These are phyloP conservation scores for Smittia sp. DNA, from an alignment of 2,888 invertebrate genomes.

Conservation along the genomic window DNA sequence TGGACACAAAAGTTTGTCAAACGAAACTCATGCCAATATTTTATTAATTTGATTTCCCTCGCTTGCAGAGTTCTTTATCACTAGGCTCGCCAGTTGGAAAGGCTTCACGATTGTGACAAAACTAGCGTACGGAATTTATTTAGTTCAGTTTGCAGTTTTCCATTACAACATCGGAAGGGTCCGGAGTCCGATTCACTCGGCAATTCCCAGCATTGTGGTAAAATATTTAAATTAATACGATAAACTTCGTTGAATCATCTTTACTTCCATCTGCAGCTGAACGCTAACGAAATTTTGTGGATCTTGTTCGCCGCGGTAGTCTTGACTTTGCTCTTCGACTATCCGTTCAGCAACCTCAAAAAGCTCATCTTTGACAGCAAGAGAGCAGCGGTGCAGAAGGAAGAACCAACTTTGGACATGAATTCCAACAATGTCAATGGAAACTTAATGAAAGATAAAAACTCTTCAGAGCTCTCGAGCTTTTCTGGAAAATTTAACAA, in stretches of 20 bases:
- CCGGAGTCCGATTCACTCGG: constrained; percentile 59
- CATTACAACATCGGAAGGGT: constrained; percentile 66
- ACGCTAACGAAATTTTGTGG: neutral
- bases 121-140: constrained; percentile 66
- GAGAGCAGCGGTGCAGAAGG: too few relatives aligned
- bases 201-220: constrained; percentile 60
- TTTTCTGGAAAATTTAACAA: too few relatives aligned
- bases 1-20: constrained; percentile 57
- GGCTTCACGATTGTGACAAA: constrained; percentile 65
- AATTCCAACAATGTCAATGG: too few relatives aligned
- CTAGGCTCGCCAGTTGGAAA: constrained; percentile 59
- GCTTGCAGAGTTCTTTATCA: constrained; percentile 57
- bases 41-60: constrained; percentile 22
- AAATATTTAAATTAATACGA: too few relatives aligned
- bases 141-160: constrained; percentile 69
- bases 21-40: constrained; percentile 1
- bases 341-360: constrained; percentile 10
- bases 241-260: neutral
- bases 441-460: too few relatives aligned
- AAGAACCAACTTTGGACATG: too few relatives aligned
- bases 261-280: neutral
- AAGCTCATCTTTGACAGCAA: constrained; percentile 8
- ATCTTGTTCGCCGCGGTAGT: neutral
- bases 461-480: too few relatives aligned
- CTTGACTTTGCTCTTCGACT: neutral